Evolutionary conservation across 2,113 vertebrate genomes (phyloP).

Genomic region (Piaya cayana): DNA sequence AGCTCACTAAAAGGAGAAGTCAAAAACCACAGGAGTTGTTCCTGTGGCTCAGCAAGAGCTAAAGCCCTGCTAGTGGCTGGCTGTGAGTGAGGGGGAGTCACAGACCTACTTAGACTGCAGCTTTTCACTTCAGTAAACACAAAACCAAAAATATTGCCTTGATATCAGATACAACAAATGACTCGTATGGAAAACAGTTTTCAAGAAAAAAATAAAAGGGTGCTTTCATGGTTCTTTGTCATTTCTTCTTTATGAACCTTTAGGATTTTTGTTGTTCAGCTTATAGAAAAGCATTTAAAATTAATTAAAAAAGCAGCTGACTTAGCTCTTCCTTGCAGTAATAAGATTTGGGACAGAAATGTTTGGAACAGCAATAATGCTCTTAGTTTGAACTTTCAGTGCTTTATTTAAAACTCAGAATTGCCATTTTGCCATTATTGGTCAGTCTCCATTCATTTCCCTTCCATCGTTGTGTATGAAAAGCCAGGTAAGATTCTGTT

Average conservation of each 20-base stretch:
- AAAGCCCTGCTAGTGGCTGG: neutral
- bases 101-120: neutral
- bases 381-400: neutral
- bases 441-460: neutral
- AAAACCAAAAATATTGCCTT: neutral
- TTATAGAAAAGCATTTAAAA: neutral
- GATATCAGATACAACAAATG: accelerated
- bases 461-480: neutral
- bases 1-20: neutral
- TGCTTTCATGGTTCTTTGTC: neutral
- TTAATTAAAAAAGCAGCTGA: slow-evolving; percentile 26
- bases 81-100: no score
- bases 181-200: neutral
- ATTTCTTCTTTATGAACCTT: neutral
- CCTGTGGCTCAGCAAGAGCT: neutral
- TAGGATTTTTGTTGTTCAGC: neutral
- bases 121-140: neutral
- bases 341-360: neutral
- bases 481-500: neutral
- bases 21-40: neutral
- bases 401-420: neutral
- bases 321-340: neutral
- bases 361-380: neutral
- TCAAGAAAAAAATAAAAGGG: neutral
- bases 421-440: neutral